These are phyloP conservation scores for Hormaphis cornu DNA, from an alignment of 1,140 invertebrate genomes.

Conservation along the genomic window DNA sequence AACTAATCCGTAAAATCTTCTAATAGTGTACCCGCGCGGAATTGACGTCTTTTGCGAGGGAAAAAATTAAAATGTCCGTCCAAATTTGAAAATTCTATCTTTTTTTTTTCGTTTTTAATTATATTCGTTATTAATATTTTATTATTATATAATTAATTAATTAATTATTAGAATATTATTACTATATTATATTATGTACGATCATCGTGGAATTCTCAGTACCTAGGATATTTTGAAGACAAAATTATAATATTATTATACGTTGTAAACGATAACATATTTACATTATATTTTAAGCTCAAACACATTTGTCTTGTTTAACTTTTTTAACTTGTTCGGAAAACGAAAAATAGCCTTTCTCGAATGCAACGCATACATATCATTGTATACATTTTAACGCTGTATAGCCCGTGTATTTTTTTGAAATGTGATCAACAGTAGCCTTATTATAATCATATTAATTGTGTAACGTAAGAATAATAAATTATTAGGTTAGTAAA, in stretches of 20 bases:
- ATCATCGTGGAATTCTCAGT: not conserved
- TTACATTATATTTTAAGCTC: slow-evolving; percentile 24
- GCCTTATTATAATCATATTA: slow-evolving; percentile 20
- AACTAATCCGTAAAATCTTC: too few relatives aligned
- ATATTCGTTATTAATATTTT: slow-evolving; percentile 7
- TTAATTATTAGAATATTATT: not conserved
- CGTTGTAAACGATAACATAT: slow-evolving; percentile 16
- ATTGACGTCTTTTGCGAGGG: slow-evolving; percentile 9
- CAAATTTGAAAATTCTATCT: slow-evolving; percentile 15
- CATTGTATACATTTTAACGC: slow-evolving; percentile 27
- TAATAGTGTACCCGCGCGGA: too few relatives aligned
- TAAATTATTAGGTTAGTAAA: not conserved
- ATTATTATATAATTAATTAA: not conserved
- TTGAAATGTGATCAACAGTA: slow-evolving; percentile 30
- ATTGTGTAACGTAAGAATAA: slow-evolving; percentile 7
- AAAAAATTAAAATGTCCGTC: slow-evolving; percentile 28
- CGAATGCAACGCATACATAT: slow-evolving; percentile 27
- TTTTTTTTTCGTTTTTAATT: slow-evolving; percentile 18
- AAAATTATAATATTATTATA: not conserved
- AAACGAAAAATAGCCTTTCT: slow-evolving; percentile 23
- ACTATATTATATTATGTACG: not conserved
- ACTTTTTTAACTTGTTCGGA: not conserved
- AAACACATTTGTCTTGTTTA: slow-evolving; percentile 4
- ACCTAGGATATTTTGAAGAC: not conserved
- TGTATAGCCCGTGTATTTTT: slow-evolving; percentile 28